These are phyloP conservation scores for Sylvia atricapilla DNA, from an alignment of 2,113 vertebrate genomes.

Conservation along the genomic window DNA sequence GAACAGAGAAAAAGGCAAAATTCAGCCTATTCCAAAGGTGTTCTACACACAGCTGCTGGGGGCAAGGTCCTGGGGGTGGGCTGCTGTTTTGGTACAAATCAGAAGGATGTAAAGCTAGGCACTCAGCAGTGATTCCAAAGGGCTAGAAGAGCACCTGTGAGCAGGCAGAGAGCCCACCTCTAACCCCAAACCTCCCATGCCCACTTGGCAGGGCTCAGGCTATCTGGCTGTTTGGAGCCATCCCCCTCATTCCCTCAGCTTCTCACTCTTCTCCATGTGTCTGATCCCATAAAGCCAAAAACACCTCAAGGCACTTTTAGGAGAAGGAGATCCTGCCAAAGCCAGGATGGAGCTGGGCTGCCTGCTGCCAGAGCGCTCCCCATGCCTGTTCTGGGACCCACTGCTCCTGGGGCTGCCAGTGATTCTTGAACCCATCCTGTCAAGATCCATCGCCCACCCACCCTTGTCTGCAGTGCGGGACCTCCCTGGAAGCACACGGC, in stretches of 20 bases:
- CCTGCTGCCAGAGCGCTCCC: accelerated
- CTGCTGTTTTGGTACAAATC: conserved; percentile 3
- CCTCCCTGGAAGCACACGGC: background rate
- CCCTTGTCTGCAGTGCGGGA: accelerated
- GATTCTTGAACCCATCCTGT: background rate
- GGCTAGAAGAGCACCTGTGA: background rate
- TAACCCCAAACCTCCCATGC: background rate
- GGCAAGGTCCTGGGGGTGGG: background rate
- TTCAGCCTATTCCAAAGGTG: conserved; percentile 41
- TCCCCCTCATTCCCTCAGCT: accelerated
- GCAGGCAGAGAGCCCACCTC: background rate
- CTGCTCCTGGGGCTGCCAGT: background rate
- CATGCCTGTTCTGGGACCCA: accelerated
- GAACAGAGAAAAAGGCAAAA: conserved; percentile 49
- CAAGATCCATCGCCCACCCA: background rate
- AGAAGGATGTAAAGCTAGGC: background rate
- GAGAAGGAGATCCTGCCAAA: background rate
- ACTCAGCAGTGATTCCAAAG: background rate
- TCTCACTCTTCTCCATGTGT: accelerated
- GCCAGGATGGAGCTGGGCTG: background rate
- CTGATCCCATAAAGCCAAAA: background rate
- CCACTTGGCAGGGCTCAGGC: background rate
- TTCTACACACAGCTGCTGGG: conserved; percentile 9
- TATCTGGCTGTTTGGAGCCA: background rate
- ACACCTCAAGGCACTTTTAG: background rate